Percentiles rank a stretch among this genome's conserved stretches.
Evolutionary conservation across 2,797 vertebrate genomes (phyloP).

Genomic region (Rhinogobio ventralis): DNA sequence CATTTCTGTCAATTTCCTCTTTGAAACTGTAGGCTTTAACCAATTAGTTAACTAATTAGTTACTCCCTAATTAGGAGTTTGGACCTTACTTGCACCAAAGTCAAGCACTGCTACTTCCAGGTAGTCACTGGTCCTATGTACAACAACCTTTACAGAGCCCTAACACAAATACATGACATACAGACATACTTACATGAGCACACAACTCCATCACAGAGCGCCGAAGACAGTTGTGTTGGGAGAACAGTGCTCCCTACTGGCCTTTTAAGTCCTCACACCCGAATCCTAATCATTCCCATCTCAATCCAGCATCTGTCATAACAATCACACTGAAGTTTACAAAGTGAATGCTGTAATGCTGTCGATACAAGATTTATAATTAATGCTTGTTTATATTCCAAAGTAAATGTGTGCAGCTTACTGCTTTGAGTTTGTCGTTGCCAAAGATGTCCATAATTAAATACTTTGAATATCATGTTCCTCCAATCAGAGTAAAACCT

Average conservation of each 20-base stretch:
- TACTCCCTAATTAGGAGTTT: background rate
- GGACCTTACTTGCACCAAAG: background rate
- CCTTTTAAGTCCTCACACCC: background rate
- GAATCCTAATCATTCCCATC: background rate
- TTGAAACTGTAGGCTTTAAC: background rate
- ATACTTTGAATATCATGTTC: background rate
- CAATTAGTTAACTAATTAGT: too few species aligned
- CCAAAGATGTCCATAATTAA: background rate
- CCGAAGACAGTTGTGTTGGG: background rate
- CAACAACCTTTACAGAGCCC: background rate
- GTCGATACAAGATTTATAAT: conserved; percentile 11
- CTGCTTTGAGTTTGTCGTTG: background rate
- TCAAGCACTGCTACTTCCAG: conserved; percentile 1
- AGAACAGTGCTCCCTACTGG: conserved; percentile 59
- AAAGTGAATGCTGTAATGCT: conserved; percentile 4
- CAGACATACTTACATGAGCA: conserved; percentile 23
- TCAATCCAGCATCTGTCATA: background rate
- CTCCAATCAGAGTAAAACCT: background rate
- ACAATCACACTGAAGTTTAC: conserved; percentile 16
- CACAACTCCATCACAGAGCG: conserved; percentile 13
- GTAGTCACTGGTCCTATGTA: background rate
- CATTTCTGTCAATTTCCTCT: background rate
- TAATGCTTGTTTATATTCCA: conserved; percentile 11
- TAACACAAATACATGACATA: conserved; percentile 29
- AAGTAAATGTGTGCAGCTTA: background rate